phyloP scores from a whole-genome alignment of 2,113 vertebrate species.

The Regulus satrapa region DNA sequence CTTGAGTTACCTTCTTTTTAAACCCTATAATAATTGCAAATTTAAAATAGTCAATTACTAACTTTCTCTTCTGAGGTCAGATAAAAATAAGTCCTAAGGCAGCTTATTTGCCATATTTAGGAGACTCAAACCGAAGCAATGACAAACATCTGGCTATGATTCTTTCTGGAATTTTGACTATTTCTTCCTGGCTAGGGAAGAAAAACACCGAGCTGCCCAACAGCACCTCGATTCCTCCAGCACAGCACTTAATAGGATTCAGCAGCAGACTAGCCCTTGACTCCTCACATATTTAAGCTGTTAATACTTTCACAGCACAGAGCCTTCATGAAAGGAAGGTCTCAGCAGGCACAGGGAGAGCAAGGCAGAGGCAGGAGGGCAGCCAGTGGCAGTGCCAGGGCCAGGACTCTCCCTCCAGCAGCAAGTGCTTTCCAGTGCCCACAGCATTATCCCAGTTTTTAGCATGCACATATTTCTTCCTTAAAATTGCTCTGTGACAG shows the following conservation, averaged over 20 bases:
- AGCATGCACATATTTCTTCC: accelerated
- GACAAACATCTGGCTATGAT: slow-evolving; percentile 73
- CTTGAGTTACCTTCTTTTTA: slow-evolving; percentile 11
- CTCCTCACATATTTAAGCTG: slow-evolving; percentile 36
- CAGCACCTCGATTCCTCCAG: background rate
- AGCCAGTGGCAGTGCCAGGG: background rate
- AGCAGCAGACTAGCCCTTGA: slow-evolving; percentile 23
- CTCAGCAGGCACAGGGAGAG: background rate
- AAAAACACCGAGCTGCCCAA: slow-evolving; percentile 44
- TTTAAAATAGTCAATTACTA: slow-evolving; percentile 61
- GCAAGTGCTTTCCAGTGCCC: background rate
- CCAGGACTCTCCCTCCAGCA: accelerated
- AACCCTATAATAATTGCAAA: slow-evolving; percentile 20
- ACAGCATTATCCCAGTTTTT: accelerated
- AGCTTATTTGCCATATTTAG: slow-evolving; percentile 72
- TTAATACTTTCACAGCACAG: slow-evolving; percentile 12
- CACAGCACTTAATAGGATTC: slow-evolving; percentile 9
- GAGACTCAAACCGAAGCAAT: slow-evolving; percentile 31
- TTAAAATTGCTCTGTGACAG: background rate
- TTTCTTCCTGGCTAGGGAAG: slow-evolving; percentile 54
- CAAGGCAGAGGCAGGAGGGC: background rate
- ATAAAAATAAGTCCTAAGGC: slow-evolving; percentile 58
- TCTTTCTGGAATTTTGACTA: slow-evolving; percentile 70
- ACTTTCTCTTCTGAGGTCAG: slow-evolving; percentile 65
- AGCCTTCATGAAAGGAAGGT: background rate